Evolutionary conservation across 2,888 invertebrate species (phyloP).

Genomic region (Ormyrus nitidulus): DNA sequence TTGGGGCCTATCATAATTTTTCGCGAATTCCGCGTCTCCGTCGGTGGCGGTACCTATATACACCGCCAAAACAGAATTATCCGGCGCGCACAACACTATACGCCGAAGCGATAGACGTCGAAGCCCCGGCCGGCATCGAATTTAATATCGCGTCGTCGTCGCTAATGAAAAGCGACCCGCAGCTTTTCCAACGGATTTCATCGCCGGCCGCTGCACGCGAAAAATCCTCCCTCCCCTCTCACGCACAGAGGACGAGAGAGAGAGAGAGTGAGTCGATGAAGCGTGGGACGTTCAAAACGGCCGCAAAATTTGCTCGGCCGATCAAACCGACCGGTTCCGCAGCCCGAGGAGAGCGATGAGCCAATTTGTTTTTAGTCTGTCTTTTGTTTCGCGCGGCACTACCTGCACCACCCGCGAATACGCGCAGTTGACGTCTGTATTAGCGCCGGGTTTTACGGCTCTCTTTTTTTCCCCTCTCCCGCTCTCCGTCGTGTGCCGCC

Average conservation of each 20-base stretch:
- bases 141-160: slow-evolving; percentile 38
- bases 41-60: not conserved
- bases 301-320: slow-evolving; percentile 65
- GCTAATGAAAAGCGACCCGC: slow-evolving; percentile 44
- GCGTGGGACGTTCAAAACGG: slow-evolving; percentile 59
- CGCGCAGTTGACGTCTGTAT: not conserved
- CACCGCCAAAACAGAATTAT: not conserved
- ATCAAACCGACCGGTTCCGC: slow-evolving; percentile 54
- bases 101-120: not conserved
- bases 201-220: not conserved
- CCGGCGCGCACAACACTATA: not conserved
- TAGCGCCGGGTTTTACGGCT: not conserved
- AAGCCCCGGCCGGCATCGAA: slow-evolving; percentile 25
- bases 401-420: too few relatives aligned
- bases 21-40: slow-evolving; percentile 20
- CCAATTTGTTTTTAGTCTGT: slow-evolving; percentile 64
- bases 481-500: not conserved
- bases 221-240: not conserved
- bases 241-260: not conserved
- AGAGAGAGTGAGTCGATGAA: slow-evolving; percentile 37
- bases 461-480: too few relatives aligned
- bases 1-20: not conserved
- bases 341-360: slow-evolving; percentile 36
- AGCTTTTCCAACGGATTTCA: slow-evolving; percentile 17
- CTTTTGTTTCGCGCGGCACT: slow-evolving; percentile 57